These are phyloP conservation scores for Sarcophilus harrisii DNA, from an alignment of 2,797 vertebrate genomes.

Conservation along the genomic window DNA sequence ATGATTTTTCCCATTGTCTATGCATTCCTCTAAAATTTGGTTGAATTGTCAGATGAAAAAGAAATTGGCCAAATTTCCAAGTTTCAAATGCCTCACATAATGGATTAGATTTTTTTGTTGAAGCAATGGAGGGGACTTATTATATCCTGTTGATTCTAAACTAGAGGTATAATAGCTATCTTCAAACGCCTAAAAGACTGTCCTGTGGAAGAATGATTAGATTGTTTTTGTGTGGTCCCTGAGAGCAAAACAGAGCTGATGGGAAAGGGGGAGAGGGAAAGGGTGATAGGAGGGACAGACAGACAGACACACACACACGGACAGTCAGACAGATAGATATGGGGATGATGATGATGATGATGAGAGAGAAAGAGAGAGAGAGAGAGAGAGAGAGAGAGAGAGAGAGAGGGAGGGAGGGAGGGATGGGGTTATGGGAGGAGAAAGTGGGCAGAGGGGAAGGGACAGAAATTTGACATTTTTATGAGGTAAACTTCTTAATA, in stretches of 20 bases:
- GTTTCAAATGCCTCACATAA: neutral
- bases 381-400: too few relatives aligned
- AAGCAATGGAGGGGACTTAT: neutral
- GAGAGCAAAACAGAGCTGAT: too few relatives aligned
- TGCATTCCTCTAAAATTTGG: neutral
- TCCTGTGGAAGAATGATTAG: neutral
- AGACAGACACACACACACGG: too few relatives aligned
- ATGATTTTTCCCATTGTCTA: neutral
- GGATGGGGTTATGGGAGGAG: too few relatives aligned
- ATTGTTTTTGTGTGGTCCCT: neutral
- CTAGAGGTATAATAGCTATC: neutral
- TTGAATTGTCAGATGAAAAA: neutral
- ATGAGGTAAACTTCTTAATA: neutral
- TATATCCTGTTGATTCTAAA: neutral
- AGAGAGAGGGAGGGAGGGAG: too few relatives aligned
- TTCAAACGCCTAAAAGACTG: neutral
- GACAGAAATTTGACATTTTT: neutral
- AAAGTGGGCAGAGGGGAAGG: too few relatives aligned
- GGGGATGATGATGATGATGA: too few relatives aligned
- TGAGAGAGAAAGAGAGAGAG: too few relatives aligned
- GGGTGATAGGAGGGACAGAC: too few relatives aligned
- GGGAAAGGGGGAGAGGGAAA: too few relatives aligned
- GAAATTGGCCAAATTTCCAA: neutral
- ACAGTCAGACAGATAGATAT: too few relatives aligned
- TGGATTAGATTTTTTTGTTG: neutral